Conservation (phyloP, 2,888 invertebrate genomes). For the Stomorhina lunata region DNA sequence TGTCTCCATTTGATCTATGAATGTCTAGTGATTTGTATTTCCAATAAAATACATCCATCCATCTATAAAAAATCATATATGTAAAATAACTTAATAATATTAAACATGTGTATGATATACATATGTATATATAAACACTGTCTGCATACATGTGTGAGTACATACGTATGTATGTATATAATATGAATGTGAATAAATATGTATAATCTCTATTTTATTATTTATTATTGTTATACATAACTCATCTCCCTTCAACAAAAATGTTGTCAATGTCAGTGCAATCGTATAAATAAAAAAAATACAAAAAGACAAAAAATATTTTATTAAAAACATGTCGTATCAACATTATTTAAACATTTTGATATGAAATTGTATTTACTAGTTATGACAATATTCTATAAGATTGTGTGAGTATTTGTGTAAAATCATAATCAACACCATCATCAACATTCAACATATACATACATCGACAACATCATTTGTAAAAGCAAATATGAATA, state of each 20-base stretch:
- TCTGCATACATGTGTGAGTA: background rate
- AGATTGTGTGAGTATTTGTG: background rate
- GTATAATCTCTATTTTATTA: no score
- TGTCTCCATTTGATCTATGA: background rate
- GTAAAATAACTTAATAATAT: constrained; percentile 5
- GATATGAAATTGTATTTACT: constrained; percentile 3
- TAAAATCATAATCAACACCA: background rate
- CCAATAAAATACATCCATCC: no score
- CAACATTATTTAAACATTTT: constrained; percentile 39
- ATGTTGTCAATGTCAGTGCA: constrained; percentile 49
- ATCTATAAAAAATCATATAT: background rate
- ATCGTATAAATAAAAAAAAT: background rate
- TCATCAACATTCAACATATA: constrained; percentile 3
- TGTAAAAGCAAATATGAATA: background rate
- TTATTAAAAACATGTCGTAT: constrained; percentile 48
- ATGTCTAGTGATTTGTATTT: background rate
- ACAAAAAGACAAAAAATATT: background rate
- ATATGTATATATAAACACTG: background rate
- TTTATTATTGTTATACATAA: background rate
- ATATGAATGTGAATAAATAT: background rate
- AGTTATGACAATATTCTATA: background rate
- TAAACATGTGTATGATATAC: background rate
- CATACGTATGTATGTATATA: background rate
- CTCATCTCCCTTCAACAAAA: constrained; percentile 22
- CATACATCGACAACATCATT: constrained; percentile 8